Evolutionary conservation across 2,888 invertebrate species (phyloP).

Genomic region (Holacanthella duospinosa): DNA sequence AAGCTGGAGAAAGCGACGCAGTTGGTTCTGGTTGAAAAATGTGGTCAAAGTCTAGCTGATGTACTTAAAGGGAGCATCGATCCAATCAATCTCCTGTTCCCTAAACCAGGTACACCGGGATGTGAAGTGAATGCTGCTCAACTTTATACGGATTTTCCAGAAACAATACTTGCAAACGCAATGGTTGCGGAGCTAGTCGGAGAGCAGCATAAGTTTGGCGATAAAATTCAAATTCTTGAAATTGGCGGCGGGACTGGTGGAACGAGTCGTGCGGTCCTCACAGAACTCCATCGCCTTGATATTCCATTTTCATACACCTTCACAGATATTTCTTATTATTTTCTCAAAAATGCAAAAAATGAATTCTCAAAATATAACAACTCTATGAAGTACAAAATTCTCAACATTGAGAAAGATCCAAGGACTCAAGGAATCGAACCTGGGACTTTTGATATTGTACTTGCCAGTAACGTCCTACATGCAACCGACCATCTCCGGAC

Average conservation of each 20-base stretch:
- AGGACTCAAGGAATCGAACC: background rate
- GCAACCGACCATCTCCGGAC: slow-evolving; percentile 1
- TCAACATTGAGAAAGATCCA: slow-evolving; percentile 5
- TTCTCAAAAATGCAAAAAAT: background rate
- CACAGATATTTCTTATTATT: background rate
- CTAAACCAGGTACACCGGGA: background rate
- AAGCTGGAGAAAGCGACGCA: too few species aligned
- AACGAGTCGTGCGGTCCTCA: background rate
- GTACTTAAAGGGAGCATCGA: background rate
- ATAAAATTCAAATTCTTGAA: slow-evolving; percentile 5
- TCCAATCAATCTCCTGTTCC: background rate
- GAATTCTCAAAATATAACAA: background rate
- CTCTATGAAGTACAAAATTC: background rate
- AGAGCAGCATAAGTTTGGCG: too few species aligned
- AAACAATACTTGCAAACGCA: too few species aligned
- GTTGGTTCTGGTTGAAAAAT: background rate
- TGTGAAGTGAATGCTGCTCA: too few species aligned
- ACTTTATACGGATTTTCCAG: background rate
- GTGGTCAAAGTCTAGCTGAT: background rate
- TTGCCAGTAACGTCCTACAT: slow-evolving; percentile 3
- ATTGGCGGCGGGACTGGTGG: slow-evolving; percentile 5
- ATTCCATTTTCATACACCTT: background rate
- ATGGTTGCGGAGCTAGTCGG: too few species aligned
- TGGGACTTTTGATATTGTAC: background rate
- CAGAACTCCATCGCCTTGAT: background rate